Percentiles rank a stretch among this genome's conserved stretches.
These are phyloP conservation scores for Heteronetta atricapilla DNA, from an alignment of 2,113 vertebrate species.

Conservation along the genomic window DNA sequence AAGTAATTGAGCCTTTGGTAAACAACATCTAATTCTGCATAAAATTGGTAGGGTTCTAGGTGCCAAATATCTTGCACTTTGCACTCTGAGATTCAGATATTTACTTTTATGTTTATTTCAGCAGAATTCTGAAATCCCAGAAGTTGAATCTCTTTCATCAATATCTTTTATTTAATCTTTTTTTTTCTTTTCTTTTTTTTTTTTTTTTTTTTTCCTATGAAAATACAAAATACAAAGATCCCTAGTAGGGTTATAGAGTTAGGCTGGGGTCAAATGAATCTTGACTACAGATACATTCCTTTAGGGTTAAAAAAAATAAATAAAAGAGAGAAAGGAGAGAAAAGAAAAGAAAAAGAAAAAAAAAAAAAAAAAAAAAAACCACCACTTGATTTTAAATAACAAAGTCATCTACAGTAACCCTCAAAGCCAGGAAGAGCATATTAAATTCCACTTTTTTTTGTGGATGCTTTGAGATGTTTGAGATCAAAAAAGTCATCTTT, in stretches of 20 bases:
- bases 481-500: too few species aligned
- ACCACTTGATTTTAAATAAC: neutral
- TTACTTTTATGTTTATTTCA: neutral
- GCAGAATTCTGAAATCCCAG: neutral
- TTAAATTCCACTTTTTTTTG: neutral
- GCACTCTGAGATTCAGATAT: neutral
- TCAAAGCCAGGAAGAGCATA: neutral
- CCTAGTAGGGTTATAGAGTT: neutral
- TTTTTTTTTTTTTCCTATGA: neutral
- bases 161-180: neutral
- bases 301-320: neutral
- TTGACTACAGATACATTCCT: neutral
- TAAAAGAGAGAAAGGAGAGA: too few species aligned
- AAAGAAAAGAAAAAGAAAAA: neutral
- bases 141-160: neutral
- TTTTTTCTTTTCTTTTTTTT: too few species aligned
- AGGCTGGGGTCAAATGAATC: neutral
- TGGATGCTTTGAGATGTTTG: neutral
- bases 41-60: neutral
- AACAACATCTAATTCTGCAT: neutral
- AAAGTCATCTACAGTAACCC: neutral
- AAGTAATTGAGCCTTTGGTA: neutral
- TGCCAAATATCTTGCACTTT: neutral
- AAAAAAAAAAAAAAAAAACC: neutral
- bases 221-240: neutral